A percentile compares a stretch with the other conserved stretches of the same genome.
phyloP scores from a whole-genome alignment of 2,797 vertebrate species.

The Denticeps clupeoides region DNA sequence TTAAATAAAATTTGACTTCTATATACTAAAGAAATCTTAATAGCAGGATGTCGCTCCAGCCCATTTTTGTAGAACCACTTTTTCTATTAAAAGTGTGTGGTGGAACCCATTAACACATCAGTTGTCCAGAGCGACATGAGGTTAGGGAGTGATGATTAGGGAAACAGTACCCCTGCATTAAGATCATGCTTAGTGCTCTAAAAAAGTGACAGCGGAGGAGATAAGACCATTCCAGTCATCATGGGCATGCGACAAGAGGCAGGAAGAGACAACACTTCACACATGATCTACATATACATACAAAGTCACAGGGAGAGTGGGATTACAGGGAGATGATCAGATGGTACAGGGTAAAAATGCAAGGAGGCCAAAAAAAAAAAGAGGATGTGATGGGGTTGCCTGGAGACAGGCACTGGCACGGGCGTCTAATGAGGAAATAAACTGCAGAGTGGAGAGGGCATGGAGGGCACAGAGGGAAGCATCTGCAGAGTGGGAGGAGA shows the following conservation, averaged over 20 bases:
- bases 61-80: no score
- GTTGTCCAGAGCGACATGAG: no score
- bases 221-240: no score
- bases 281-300: background rate
- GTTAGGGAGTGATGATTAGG: no score
- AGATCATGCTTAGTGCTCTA: no score
- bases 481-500: conserved; percentile 23
- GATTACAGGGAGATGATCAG: background rate
- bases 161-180: no score
- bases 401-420: conserved; percentile 39
- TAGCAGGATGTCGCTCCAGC: no score
- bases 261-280: background rate
- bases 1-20: no score
- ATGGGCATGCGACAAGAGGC: background rate
- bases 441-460: conserved; percentile 21
- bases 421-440: conserved; percentile 47
- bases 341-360: background rate
- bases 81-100: no score
- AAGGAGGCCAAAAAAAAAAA: conserved; percentile 6
- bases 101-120: no score
- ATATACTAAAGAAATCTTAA: no score
- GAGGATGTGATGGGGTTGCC: conserved; percentile 46
- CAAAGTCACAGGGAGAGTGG: background rate
- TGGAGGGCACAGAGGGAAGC: conserved; percentile 29
- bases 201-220: no score